Percentiles rank a stretch among this genome's conserved stretches.
Evolutionary conservation across 1,140 invertebrate species (phyloP).

Genomic region (Procambarus clarkii): DNA sequence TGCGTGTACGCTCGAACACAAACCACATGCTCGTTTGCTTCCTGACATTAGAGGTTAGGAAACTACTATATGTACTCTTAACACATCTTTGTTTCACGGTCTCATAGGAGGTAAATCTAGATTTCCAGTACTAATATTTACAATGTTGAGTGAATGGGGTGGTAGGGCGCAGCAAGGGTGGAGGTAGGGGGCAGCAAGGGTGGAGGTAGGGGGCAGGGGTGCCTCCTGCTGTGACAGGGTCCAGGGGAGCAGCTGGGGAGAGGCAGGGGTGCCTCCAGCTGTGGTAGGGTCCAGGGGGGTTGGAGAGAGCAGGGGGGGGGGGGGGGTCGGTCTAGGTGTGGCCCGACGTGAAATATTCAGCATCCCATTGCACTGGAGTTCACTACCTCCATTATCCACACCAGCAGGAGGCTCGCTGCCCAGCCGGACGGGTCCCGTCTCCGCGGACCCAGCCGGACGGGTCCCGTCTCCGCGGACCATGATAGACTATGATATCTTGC

Average conservation of each 20-base stretch:
- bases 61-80: not conserved
- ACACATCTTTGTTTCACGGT: not conserved
- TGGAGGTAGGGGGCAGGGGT: not conserved
- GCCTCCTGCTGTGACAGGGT: no score
- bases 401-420: not conserved
- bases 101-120: not conserved
- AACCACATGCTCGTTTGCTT: not conserved
- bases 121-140: not conserved
- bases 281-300: not conserved
- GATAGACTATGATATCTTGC: no score
- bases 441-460: no score
- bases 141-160: not conserved
- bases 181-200: not conserved
- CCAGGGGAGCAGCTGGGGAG: no score
- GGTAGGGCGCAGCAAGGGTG: not conserved
- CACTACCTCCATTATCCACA: not conserved
- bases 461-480: no score
- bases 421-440: no score
- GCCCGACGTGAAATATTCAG: not conserved
- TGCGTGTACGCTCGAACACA: no score
- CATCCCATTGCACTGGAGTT: not conserved
- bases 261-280: no score
- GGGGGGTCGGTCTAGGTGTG: not conserved
- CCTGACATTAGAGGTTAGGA: no score
- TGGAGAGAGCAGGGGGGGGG: not conserved